phyloP scores from a whole-genome alignment of 1,140 invertebrate genomes.

The Drosophila cardini region DNA sequence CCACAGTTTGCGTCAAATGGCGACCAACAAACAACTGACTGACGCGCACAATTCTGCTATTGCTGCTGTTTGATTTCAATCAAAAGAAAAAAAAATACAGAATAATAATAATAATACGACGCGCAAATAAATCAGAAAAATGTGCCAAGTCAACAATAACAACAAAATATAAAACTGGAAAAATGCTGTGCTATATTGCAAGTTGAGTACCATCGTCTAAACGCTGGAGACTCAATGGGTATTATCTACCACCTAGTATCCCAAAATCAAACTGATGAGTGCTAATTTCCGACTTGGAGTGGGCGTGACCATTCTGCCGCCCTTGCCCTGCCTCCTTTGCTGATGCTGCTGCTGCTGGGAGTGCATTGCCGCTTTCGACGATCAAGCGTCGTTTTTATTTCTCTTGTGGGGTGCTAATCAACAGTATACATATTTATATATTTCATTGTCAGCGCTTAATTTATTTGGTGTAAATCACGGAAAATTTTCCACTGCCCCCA shows the following conservation, averaged over 20 bases:
- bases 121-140: constrained; percentile 75
- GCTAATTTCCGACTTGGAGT: constrained; percentile 61
- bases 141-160: constrained; percentile 75
- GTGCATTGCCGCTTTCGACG: neutral
- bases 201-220: constrained; percentile 24
- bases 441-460: constrained; percentile 63
- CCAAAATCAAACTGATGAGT: constrained; percentile 45
- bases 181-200: constrained; percentile 56
- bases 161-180: constrained; percentile 46
- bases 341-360: neutral
- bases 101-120: constrained; percentile 33
- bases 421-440: constrained; percentile 66
- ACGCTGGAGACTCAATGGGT: constrained; percentile 1
- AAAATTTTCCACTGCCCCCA: constrained; percentile 72
- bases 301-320: constrained; percentile 24
- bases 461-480: constrained; percentile 69
- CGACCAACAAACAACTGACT: constrained; percentile 27
- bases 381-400: neutral
- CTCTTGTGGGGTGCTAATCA: constrained; percentile 63
- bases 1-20: constrained; percentile 73
- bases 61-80: constrained; percentile 66
- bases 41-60: constrained; percentile 11
- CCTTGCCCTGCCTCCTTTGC: neutral
- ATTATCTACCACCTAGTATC: constrained; percentile 11
- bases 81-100: constrained; percentile 31